Conservation (phyloP, 2,113 vertebrate genomes). For the Chamaea fasciata region DNA sequence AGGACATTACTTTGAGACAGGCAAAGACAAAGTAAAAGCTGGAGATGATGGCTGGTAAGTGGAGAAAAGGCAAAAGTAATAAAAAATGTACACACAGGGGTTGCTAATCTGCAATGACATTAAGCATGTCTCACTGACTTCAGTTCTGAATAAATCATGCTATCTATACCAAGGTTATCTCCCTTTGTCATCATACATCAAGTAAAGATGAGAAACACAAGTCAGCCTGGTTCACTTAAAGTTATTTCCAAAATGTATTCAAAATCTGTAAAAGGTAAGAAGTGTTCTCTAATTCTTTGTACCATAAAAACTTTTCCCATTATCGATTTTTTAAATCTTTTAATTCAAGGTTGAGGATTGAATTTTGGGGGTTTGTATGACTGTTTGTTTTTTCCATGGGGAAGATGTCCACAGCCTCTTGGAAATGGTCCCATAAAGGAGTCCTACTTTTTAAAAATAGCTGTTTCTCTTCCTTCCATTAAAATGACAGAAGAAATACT, state of each 20-base stretch:
- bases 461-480: not conserved
- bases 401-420: not conserved
- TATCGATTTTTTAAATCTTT: not conserved
- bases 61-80: slow-evolving; percentile 17
- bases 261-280: not conserved
- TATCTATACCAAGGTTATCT: slow-evolving; percentile 37
- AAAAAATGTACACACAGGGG: slow-evolving; percentile 10
- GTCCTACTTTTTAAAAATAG: not conserved
- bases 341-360: not conserved
- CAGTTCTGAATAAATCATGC: slow-evolving; percentile 55
- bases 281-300: not conserved
- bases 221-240: not conserved
- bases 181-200: slow-evolving; percentile 39
- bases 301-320: not conserved
- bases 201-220: slow-evolving; percentile 23
- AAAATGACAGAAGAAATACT: slow-evolving; percentile 6
- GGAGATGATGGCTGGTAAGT: not conserved
- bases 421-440: not conserved
- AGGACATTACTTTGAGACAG: not conserved
- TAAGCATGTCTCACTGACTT: slow-evolving; percentile 1
- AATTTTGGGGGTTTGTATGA: not conserved
- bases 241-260: not conserved
- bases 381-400: not conserved
- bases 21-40: not conserved
- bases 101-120: not conserved